Evolutionary conservation across 2,888 invertebrate species (phyloP).

Genomic region (Phengaris arion): DNA sequence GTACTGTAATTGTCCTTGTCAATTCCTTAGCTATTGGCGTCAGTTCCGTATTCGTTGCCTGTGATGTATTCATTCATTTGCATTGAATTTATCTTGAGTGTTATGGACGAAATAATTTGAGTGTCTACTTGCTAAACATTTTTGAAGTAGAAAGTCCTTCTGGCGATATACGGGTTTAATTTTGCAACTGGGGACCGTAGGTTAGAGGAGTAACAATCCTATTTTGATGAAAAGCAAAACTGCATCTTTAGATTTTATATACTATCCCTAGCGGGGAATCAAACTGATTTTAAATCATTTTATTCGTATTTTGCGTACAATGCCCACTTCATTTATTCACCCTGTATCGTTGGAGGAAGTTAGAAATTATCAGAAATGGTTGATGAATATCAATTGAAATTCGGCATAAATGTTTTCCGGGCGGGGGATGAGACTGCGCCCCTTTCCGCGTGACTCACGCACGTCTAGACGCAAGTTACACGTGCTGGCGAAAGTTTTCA

Average conservation of each 20-base stretch:
- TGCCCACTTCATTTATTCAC: neutral
- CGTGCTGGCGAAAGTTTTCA: neutral
- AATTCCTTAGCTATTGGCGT: conserved; percentile 2
- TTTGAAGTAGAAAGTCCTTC: neutral
- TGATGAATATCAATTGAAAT: conserved; percentile 21
- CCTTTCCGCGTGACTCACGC: conserved; percentile 36
- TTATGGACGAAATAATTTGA: neutral
- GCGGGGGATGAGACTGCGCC: conserved; percentile 27
- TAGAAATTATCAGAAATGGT: neutral
- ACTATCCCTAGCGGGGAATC: neutral
- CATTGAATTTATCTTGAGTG: neutral
- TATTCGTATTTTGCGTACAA: neutral
- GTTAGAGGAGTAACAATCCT: too few relatives aligned
- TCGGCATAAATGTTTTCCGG: conserved; percentile 9
- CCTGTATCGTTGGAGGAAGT: neutral
- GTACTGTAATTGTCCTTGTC: neutral
- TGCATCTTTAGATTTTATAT: too few relatives aligned
- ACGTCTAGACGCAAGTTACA: conserved; percentile 33
- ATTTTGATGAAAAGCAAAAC: too few relatives aligned
- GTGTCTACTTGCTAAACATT: neutral
- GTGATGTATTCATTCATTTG: conserved; percentile 3
- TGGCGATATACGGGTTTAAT: neutral
- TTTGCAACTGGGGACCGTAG: neutral
- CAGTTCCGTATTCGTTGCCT: neutral
- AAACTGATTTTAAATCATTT: neutral